Evolutionary conservation across 2,888 invertebrate species (phyloP).

Genomic region (Zygothrica quintamaculata): DNA sequence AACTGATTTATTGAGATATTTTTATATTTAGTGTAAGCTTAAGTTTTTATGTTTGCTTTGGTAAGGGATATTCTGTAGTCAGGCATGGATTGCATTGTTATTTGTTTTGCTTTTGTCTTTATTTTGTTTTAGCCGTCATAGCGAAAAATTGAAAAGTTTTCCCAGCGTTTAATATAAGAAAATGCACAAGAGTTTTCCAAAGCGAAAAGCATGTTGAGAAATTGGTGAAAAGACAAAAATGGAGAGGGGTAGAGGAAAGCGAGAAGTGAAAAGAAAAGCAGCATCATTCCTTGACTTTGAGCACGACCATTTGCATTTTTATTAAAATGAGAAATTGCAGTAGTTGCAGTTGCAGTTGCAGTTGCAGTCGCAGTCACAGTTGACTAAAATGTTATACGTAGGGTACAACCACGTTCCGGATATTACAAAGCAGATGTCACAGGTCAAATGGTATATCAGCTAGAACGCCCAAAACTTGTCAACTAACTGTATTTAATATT

Average conservation of each 20-base stretch:
- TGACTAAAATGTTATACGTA: slow-evolving; percentile 47
- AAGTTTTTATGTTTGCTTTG: too few species aligned
- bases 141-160: slow-evolving; percentile 72
- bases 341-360: slow-evolving; percentile 66
- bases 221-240: slow-evolving; percentile 14
- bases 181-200: slow-evolving; percentile 8
- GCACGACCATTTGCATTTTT: slow-evolving; percentile 74
- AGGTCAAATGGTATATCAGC: slow-evolving; percentile 10
- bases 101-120: too few species aligned
- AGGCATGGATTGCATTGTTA: neutral
- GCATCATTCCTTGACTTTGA: slow-evolving; percentile 62
- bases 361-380: slow-evolving; percentile 65
- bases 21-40: too few species aligned
- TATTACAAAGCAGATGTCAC: slow-evolving; percentile 26
- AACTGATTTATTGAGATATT: too few species aligned
- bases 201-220: slow-evolving; percentile 1
- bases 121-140: slow-evolving; percentile 30
- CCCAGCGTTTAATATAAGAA: slow-evolving; percentile 59
- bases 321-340: slow-evolving; percentile 78
- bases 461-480: too few species aligned
- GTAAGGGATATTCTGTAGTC: too few species aligned
- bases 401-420: slow-evolving; percentile 31
- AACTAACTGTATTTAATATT: too few species aligned
- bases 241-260: neutral
- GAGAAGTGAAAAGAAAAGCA: slow-evolving; percentile 15